Evolutionary conservation across 2,797 vertebrate species (phyloP).

Genomic region (Astyanax mexicanus): DNA sequence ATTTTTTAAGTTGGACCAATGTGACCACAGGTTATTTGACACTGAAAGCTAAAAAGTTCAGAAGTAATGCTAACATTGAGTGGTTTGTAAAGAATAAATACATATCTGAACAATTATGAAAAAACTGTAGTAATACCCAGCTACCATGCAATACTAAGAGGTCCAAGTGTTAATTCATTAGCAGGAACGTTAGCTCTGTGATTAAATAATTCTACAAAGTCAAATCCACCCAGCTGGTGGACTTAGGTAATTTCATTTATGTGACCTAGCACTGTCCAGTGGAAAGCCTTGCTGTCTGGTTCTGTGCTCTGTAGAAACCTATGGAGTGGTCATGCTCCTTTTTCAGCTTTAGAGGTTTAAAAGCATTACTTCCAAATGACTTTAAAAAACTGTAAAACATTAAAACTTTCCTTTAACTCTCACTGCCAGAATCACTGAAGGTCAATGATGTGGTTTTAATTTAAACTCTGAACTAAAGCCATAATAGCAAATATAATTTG

Average conservation of each 20-base stretch:
- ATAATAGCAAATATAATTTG: not conserved
- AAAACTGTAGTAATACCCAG: too few relatives aligned
- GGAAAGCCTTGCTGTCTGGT: not conserved
- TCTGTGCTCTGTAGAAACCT: not conserved
- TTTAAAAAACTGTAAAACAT: too few relatives aligned
- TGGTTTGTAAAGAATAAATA: not conserved
- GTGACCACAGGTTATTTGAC: not conserved
- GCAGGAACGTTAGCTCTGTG: not conserved
- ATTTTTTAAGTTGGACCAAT: not conserved
- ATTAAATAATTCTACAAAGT: not conserved
- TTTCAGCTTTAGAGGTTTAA: too few relatives aligned
- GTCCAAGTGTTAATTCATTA: not conserved
- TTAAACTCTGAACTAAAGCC: not conserved
- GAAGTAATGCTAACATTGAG: not conserved
- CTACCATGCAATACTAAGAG: too few relatives aligned
- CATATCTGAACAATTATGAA: too few relatives aligned
- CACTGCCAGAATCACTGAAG: not conserved
- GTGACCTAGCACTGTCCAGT: not conserved
- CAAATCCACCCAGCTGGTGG: not conserved
- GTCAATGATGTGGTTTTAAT: not conserved
- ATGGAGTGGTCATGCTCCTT: not conserved
- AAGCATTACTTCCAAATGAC: not conserved
- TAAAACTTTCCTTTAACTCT: not conserved
- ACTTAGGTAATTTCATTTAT: not conserved
- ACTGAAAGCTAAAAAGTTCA: not conserved